Evolutionary conservation across 2,113 vertebrate species (phyloP), one percentile per base, ranked within the genome.

Genomic region (Gila orcuttii): DNA sequence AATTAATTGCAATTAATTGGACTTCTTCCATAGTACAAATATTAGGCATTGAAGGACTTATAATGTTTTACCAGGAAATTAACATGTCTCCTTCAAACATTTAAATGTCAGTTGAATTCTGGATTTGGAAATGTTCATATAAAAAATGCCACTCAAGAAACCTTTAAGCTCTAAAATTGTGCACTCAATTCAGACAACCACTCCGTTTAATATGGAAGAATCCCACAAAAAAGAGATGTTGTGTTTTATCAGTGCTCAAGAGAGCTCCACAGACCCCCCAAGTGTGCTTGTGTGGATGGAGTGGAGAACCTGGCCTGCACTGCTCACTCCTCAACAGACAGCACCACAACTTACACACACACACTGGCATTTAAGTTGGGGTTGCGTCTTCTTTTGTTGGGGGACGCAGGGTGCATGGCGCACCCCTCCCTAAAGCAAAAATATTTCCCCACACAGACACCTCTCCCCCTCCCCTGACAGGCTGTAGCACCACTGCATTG

Each of bases 401-500:
- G 84, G 87, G 88, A 87, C 66, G 88, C 79, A 84, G 89, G 89
- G 89, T 88, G 90, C 86, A 87, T 91, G 90, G 87, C 33, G 57
- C 77, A 47, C 85, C 78, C 64, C 78, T 77, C 89, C 92, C 90
- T 86, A 87, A 86, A 86, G 42, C 79, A 90, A 89, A 89, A 88
- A 84, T 62, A 84, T 59, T 85, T 39, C 80, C 88, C 79, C 82
- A 62, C 25, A 25, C 60, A 77, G 23, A n/a, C 71, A n/a, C 73
- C 85, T 31, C 52, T 50, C 76, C 60, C 77, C 28, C 69, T 79
- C 64, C 78, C 76, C 82, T 73, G 75, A 69, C 50, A 73, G 89
- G 60, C 79, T 88, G 91, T 89, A 92, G 93, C 92, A 88, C 93
- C 92, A 92, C 93, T 94, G 94, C 92, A 94, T 95, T 95, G 95